Percentiles rank a stretch among this genome's conserved stretches.
These are phyloP conservation scores for Oligia fasciuncula DNA, from an alignment of 2,888 invertebrate genomes.

Conservation along the genomic window DNA sequence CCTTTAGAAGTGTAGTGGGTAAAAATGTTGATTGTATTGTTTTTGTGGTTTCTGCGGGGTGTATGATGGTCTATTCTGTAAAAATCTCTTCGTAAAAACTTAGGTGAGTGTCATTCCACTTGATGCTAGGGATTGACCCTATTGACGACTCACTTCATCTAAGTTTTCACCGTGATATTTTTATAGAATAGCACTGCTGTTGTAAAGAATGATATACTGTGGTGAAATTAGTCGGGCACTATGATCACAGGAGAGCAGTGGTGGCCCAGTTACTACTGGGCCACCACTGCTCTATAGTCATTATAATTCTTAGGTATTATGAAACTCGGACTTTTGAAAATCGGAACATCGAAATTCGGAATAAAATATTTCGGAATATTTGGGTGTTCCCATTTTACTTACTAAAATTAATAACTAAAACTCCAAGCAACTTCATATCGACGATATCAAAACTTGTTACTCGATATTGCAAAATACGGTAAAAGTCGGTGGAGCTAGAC, in stretches of 20 bases:
- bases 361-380: too few relatives aligned
- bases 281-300: too few relatives aligned
- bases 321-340: too few relatives aligned
- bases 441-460: slow-evolving; percentile 46
- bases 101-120: background rate
- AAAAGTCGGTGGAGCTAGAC: slow-evolving; percentile 45
- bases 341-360: too few relatives aligned
- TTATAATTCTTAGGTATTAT: too few relatives aligned
- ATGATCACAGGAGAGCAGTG: too few relatives aligned
- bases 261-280: too few relatives aligned
- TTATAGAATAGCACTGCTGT: background rate
- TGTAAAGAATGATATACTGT: background rate
- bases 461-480: slow-evolving; percentile 55
- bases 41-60: background rate
- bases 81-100: background rate
- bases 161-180: background rate
- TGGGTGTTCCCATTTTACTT: background rate
- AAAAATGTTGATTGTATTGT: background rate
- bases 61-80: background rate
- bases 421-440: slow-evolving; percentile 24
- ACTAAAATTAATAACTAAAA: slow-evolving; percentile 32
- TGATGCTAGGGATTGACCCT: too few relatives aligned
- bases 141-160: background rate
- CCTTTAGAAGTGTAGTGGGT: background rate
- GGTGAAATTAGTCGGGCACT: too few relatives aligned